Conservation (phyloP, 2,888 invertebrate species). For the Blastobasis adustella region DNA sequence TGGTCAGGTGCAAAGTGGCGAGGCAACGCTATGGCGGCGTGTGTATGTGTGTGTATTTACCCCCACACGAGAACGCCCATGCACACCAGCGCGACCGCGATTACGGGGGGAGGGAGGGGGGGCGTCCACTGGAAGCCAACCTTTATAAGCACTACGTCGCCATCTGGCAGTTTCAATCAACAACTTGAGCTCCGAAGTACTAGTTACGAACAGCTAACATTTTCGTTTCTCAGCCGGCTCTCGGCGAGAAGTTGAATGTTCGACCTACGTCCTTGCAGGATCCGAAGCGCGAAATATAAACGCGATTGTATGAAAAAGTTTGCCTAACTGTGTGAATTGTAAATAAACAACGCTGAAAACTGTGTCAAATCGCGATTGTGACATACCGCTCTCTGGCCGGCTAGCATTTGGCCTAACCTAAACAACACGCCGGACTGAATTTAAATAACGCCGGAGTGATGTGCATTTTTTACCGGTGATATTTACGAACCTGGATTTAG, state of each 20-base stretch:
- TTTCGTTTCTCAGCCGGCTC: constrained; percentile 37
- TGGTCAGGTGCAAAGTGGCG: constrained; percentile 34
- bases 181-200: constrained; percentile 65
- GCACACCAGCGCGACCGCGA: constrained; percentile 23
- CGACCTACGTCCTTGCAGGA: constrained; percentile 40
- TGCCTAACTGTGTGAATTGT: no score
- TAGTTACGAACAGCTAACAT: constrained; percentile 63
- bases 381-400: constrained; percentile 21
- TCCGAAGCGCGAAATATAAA: constrained; percentile 48
- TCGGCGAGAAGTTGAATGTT: constrained; percentile 45
- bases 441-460: constrained; percentile 32
- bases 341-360: constrained; percentile 22
- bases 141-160: constrained; percentile 70
- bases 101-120: constrained; percentile 23
- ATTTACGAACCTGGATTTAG: constrained; percentile 56
- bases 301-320: constrained; percentile 31
- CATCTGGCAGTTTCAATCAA: constrained; percentile 73
- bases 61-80: constrained; percentile 29
- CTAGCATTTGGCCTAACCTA: no score
- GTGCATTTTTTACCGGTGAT: constrained; percentile 43
- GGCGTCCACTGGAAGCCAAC: constrained; percentile 41
- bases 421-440: constrained; percentile 6
- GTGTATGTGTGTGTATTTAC: constrained; percentile 26
- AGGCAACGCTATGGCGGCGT: constrained; percentile 6
- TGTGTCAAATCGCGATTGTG: constrained; percentile 45